Base-by-base conservation (phyloP, 2,888 invertebrate genomes). In the Tolmerus cingulatus region DNA sequence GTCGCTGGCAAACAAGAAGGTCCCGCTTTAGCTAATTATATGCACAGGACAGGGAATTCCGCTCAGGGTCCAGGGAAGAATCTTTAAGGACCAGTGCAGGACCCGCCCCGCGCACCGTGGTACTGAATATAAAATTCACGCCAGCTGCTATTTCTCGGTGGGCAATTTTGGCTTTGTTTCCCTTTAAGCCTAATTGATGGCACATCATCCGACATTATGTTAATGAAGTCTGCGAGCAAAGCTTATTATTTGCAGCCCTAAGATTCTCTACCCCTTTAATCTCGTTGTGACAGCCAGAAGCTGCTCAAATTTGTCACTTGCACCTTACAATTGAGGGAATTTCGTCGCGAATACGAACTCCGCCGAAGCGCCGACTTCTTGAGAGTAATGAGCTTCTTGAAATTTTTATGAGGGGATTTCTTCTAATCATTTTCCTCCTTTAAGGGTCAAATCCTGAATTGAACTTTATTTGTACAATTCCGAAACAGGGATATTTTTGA, bases 121-220 rank as follows among this genome's bases (percentile, higher is more conserved):
- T 81, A 34, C 30, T 27, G 34, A 43, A 43, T 43, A 78, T 78
- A 43, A 78, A 43, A 81, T 43, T 81, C 30, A 55, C 43, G 55
- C 55, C 81, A 81, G 81, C 81, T 81, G 81, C 55, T 81, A 81
- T 81, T 81, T 51, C 51, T 51, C 81, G 27, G 12, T 27, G 30
- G 43, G 37, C 46, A 81, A 55, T 81, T 81, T 81, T 16, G 81
- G 46, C 34, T 81, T 81, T 81, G 81, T 81, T 81, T 81, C 81
- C 55, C 43, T 81, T 81, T 81, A 51, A 81, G 81, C 81, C 51
- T 81, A 81, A 81, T 81, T 81, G 81, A 81, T 81, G 81, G 81
- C 81, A 81, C 81, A 81, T 81, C 81, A 81, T 81, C 34, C 81
- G 34, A 81, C 46, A 81, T 81, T 81, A 81, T 81, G 81, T 37